Evolutionary conservation across 2,797 vertebrate species (phyloP), one percentile per base, ranked within the genome.

Genomic region (Chromobotia macracanthus): DNA sequence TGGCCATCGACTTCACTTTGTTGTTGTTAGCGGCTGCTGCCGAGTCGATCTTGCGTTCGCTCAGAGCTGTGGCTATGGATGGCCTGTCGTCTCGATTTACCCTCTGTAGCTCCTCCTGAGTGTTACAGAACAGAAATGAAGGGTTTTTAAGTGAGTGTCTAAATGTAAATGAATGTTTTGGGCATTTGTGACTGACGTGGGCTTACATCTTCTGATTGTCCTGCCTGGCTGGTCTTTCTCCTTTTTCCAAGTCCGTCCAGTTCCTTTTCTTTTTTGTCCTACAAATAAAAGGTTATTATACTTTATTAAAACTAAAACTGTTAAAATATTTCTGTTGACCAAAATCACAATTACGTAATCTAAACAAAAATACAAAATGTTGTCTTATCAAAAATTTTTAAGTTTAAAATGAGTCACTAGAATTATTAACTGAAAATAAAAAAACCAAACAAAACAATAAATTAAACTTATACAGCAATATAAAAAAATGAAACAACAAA

Each of bases 201-300:
- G 92, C 95, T 95, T 89, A 98, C 97, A 73, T 98, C 97, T 83
- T 98, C 97, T 51, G 95, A 96, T 0, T 95, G 94, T 71, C 93
- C 95, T 5, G 93, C 90, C 48, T 98, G 97, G 84, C 96, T 97
- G 69, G 97, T 98, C 91, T 97, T 98, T 72, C 97, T 92, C 82
- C 97, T 95, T 90, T 99, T 99, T 79, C 96, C 96, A 82, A 94
- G 91, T 85, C 94, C 92, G 3, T 98, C 97, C 1, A 92, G 85
- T 9, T 97, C 97, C 90, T 97, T 98, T 84, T 99, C 97, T 61
- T 99, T 99, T 91, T 98, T 98, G 90, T 99, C 97, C 97, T n/a
- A n/a, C n/a, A n/a, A n/a, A n/a, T n/a, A n/a, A n/a, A 5, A 23
- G 58, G 31, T 31, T 3, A 1, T 31, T 3, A 31, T 31, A 31